Conservation (phyloP, 1,140 invertebrate genomes). For the Brevipalpus yothersi region DNA sequence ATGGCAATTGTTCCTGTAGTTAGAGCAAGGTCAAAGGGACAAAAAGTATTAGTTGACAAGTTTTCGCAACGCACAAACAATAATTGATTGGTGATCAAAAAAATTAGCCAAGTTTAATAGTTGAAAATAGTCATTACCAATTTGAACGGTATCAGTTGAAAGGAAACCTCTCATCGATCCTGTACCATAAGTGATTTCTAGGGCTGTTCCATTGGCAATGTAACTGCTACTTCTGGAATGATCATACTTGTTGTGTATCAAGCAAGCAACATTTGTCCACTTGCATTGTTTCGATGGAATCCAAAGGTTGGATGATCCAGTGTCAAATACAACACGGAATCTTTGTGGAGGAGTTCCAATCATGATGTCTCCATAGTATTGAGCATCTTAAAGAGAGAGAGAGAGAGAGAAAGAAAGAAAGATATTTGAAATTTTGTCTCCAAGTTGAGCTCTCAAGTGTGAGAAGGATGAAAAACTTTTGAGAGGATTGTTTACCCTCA, state of each 20-base stretch:
- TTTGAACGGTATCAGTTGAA: slow-evolving; percentile 29
- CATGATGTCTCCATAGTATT: slow-evolving; percentile 81
- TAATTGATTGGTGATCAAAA: neutral
- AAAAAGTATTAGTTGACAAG: too few relatives aligned
- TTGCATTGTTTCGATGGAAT: slow-evolving; percentile 87
- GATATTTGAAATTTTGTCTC: neutral
- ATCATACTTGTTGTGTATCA: slow-evolving; percentile 86
- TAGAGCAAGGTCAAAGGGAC: too few relatives aligned
- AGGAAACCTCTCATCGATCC: slow-evolving; percentile 85
- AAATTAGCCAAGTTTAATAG: neutral
- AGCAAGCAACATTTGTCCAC: slow-evolving; percentile 70
- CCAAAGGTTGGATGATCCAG: slow-evolving; percentile 95
- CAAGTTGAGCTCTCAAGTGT: too few relatives aligned
- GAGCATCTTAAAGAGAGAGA: slow-evolving; percentile 28
- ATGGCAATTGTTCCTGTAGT: neutral
- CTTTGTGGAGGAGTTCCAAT: slow-evolving; percentile 79
- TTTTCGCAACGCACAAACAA: neutral
- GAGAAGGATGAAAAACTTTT: too few relatives aligned
- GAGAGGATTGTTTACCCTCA: too few relatives aligned
- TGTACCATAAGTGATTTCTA: slow-evolving; percentile 82
- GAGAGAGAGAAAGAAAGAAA: neutral
- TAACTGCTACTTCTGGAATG: slow-evolving; percentile 57
- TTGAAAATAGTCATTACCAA: neutral
- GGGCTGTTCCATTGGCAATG: slow-evolving; percentile 59
- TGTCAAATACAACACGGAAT: slow-evolving; percentile 86